Conservation (phyloP, 2,113 vertebrate genomes). For the Bubo blakistoni region DNA sequence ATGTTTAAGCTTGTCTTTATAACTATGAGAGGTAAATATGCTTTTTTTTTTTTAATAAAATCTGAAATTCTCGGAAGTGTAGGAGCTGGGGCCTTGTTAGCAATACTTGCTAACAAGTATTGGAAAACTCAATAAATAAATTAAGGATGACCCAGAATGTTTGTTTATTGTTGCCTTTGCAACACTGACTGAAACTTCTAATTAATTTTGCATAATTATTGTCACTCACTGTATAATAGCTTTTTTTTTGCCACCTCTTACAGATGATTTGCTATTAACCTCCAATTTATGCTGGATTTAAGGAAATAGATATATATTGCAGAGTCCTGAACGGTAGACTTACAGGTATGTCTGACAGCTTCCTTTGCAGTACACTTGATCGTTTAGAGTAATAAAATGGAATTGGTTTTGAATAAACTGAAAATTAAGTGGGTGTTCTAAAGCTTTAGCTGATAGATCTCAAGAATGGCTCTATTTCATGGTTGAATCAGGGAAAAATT, state of each 20-base stretch:
- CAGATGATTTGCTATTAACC: neutral
- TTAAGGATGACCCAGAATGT: neutral
- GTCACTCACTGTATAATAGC: neutral
- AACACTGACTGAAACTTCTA: neutral
- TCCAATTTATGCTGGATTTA: neutral
- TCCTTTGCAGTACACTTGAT: neutral
- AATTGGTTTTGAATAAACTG: neutral
- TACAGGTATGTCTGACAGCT: neutral
- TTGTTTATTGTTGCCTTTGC: neutral
- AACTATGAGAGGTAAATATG: neutral
- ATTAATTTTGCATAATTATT: slow-evolving; percentile 1
- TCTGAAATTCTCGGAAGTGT: neutral
- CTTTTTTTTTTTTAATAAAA: neutral
- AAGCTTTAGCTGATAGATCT: neutral
- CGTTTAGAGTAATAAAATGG: neutral
- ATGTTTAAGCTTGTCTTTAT: neutral
- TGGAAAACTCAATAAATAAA: neutral
- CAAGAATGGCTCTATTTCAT: neutral
- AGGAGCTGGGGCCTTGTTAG: neutral
- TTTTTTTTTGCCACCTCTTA: neutral
- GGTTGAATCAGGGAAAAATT: neutral
- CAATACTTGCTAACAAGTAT: neutral
- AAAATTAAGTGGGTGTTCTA: neutral
- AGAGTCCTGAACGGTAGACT: neutral
- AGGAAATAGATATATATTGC: neutral